Evolutionary conservation across 2,888 invertebrate species (phyloP), one percentile per base, ranked within the genome.

Genomic region (Cremastinae sp.): DNA sequence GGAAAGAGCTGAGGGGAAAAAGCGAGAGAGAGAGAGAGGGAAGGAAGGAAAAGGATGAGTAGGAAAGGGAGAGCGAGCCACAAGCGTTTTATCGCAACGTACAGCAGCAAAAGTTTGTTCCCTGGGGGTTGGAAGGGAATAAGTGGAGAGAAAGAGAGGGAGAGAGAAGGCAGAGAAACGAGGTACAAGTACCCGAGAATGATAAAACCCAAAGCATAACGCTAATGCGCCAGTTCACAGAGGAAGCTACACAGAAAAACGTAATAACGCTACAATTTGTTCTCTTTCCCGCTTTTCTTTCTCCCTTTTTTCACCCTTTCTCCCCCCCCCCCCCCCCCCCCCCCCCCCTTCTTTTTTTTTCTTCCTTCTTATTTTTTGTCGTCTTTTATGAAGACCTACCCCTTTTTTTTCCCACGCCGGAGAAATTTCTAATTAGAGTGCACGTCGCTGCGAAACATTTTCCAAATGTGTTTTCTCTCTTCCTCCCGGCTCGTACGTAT

Each of bases 1-100:
- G 55, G 71, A 75, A 78, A 79, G 28, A 28, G 75, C 65, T 74
- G 74, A 74, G 75, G 49, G 84, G 83, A 86, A 85, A 85, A 84
- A n/a, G n/a, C n/a, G n/a, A 9, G 12, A 12, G 4, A 37, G 14
- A 5, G 35, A 39, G 51, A 41, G 49, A 47, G 41, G 51, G 53
- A 65, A 69, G 61, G 64, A 59, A 59, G 43, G 55, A 49, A 49
- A 45, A 56, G 55, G 8, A 12, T 28, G 35, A 49, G 16, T 41
- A 41, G 22, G 35, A 47, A 16, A 35, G 74, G 45, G 58, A 47
- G 59, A 49, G 73, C 51, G 45, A 16, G 9, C 61, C 64, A 55
- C 47, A 49, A 61, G 55, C 55, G 20, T 51, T 61, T 68, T 68
- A 59, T 68, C 58, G 68, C 37, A 64, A 64, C 58, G 45, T 39